Evolutionary conservation across 1,140 invertebrate genomes (phyloP).

Genomic region (Lasaia peninsularis): DNA sequence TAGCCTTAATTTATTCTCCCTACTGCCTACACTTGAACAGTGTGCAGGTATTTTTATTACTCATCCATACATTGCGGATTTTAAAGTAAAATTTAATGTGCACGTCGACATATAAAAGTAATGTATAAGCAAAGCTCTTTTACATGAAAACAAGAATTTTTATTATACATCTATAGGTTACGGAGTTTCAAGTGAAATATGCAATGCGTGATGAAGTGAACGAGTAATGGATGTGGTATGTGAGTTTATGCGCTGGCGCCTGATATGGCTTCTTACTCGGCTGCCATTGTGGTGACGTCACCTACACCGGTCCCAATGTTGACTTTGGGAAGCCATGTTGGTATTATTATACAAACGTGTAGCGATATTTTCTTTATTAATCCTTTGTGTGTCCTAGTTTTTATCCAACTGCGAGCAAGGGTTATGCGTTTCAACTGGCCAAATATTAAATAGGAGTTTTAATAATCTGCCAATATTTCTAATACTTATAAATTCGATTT

Average conservation of each 20-base stretch:
- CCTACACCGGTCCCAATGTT: conserved; percentile 37
- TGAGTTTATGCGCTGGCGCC: conserved; percentile 33
- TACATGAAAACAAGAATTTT: conserved; percentile 15
- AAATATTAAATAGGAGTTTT: no score
- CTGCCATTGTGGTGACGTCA: conserved; percentile 66
- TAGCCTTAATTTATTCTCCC: conserved; percentile 72
- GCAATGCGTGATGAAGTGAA: background rate
- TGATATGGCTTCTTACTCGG: conserved; percentile 61
- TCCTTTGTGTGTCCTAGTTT: background rate
- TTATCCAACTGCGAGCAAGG: no score
- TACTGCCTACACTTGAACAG: conserved; percentile 47
- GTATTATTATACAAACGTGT: background rate
- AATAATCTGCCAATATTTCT: no score
- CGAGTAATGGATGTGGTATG: conserved; percentile 11
- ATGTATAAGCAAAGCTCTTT: no score
- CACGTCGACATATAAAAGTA: background rate
- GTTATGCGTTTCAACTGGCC: no score
- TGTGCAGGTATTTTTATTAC: conserved; percentile 26
- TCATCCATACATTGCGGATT: conserved; percentile 35
- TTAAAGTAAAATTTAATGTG: background rate
- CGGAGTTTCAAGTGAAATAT: background rate
- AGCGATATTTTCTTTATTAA: conserved; percentile 4
- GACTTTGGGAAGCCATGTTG: conserved; percentile 23
- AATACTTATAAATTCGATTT: no score
- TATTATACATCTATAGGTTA: conserved; percentile 19